Evolutionary conservation across 1,140 invertebrate genomes (phyloP), one percentile per base, ranked within the genome.

Genomic region (Telenomus remus): DNA sequence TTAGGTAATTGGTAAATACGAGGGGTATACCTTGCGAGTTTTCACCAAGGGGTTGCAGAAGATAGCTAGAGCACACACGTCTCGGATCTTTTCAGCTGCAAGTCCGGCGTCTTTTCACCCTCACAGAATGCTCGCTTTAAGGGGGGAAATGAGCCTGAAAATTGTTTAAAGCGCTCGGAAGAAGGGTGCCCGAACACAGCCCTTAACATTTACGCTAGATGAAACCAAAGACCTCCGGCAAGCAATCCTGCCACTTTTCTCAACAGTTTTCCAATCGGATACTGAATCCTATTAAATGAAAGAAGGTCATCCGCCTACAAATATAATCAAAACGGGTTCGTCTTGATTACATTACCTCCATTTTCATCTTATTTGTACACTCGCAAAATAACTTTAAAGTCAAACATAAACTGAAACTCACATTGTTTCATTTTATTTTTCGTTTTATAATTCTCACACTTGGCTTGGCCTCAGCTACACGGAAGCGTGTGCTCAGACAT

Each of bases 1-100:
- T 87, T 86, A 87, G 79, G 86, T 88, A 87, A 88, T 87, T 88
- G 86, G 86, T 87, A 87, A 87, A 88, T 86, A 87, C 84, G 84
- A 87, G 86, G 85, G 84, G 82, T 60, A 43, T 84, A 80, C 77
- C 79, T 81, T 84, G 43, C 53, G 66, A 81, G 78, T 80, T 83
- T 83, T 81, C 74, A 76, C 68, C 72, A 80, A 82, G 78, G 83
- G 80, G 79, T 79, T 66, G 54, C 46, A 66, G 60, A 75, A 76
- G 68, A 77, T 63, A 79, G 60, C 49, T 57, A 73, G 55, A 73
- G 73, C 19, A 51, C 39, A 49, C 13, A 55, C 13, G 34, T 56
- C 69, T 65, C 14, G 59, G 79, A 81, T 81, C 82, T 82, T 81
- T 80, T 78, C 65, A 70, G 73, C 51, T 71, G 50, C 27, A 59